Evolutionary conservation across 1,140 invertebrate species (phyloP), one percentile per base, ranked within the genome.

Genomic region (Spodoptera frugiperda): DNA sequence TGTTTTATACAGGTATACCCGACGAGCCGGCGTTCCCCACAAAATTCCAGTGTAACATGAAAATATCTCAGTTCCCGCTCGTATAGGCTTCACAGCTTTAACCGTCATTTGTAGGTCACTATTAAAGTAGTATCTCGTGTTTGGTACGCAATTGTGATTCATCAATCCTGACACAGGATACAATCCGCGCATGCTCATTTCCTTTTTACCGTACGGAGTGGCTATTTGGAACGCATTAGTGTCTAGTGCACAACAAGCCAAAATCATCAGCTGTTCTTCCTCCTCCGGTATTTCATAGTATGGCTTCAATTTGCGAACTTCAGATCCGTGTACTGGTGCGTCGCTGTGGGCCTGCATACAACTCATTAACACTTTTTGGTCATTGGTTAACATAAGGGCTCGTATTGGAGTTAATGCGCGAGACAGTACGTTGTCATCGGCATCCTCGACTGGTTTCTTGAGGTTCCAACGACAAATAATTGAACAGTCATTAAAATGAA

Each of bases 111-210:
- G 91, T 17, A 94, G 94, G 6, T 95, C 86, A 4, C 90, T 83
- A 78, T 96, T 95, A 77, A 96, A 97, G 51, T 95, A 93, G 77
- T 97, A 96, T 17, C 95, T 95, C 0, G 96, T 97, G 85, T 98
- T 98, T 1, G 97, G 96, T 10, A 95, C 92, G 84, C 97, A 98
- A 44, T 94, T 95, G 84, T 98, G 97, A 89, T 97, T 97, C 86
- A 97, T 95, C 39, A 98, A 90, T 14, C 96, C 95, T 1, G 96
- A 95, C 17, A 97, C 89, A 3, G 97, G 96, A 89, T 96, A 98
- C 4, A 98, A 89, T 2, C 96, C 97, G 77, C 96, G 94, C 39
- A 96, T 89, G 82, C 95, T 95, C 33, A 95, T 93, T 76, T 95
- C 90, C 21, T 93, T 89, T 44, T 92, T 92, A 11, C 93, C 94